Base-by-base conservation (phyloP, 2,113 vertebrate species). In the Hiodon alosoides region DNA sequence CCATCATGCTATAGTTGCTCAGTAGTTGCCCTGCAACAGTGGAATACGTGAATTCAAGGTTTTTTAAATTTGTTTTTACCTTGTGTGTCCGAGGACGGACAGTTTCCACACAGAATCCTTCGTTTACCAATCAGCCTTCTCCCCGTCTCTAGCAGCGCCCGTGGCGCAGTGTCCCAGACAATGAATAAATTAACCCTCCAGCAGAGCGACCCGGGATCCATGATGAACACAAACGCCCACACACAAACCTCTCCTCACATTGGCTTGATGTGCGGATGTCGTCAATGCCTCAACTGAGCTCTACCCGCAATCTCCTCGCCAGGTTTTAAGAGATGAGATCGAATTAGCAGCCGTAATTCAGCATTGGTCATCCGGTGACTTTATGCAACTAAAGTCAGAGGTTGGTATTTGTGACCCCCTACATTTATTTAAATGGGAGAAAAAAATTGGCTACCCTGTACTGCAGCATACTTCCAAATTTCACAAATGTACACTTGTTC, bases 41-140 rank as follows among this genome's bases (percentile, higher is more conserved):
- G 31, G 31, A 31, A 31, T 31, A 31, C 31, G 31, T 31, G 31
- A 31, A 31, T 31, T 31, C 31, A 31, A 31, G 31, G 31, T 31
- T 31, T n/a, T n/a, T n/a, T n/a, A n/a, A n/a, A n/a, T n/a, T n/a
- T n/a, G n/a, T n/a, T n/a, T 48, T 66, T 17, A 66, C 31, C 48
- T 66, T 48, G 64, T 8, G 64, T 47, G 64, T 17, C 17, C 64
- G 64, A 66, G 64, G 64, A 66, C 64, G 48, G 64, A 66, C 64
- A 47, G 31, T 10, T 66, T 66, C 64, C 64, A 8, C 31, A 1
- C 31, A 8, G 64, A 4, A n/a, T 47, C 64, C 64, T 48, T 8
- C 4, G 7, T 47, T 48, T 66, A 17, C 64, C 46, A 11, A 66
- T 66, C 64, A 66, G 64, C 46, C 31, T 66, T 11, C 31, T 17